Percentiles rank a stretch among this genome's conserved stretches.
phyloP scores from a whole-genome alignment of 2,113 vertebrate species.

The Pollachius pollachius region DNA sequence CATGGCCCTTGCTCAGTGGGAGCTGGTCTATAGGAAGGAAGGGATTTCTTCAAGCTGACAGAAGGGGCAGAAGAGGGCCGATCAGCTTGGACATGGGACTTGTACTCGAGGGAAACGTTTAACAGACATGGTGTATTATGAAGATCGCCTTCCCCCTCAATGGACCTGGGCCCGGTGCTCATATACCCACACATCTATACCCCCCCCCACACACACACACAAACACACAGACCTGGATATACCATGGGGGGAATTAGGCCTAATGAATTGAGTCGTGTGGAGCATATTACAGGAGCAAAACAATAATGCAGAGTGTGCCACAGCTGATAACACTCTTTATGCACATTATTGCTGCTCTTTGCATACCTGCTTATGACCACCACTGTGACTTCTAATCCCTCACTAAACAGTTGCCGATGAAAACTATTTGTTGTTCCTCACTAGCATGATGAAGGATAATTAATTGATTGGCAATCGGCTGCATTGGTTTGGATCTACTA shows the following conservation, averaged over 20 bases:
- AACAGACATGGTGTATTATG: too few species aligned
- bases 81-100: too few species aligned
- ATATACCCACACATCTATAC: neutral
- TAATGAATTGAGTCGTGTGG: conserved; percentile 72
- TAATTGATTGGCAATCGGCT: too few species aligned
- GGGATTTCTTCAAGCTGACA: too few species aligned
- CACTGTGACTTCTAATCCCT: too few species aligned
- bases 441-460: too few species aligned
- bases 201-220: conserved; percentile 21
- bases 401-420: conserved; percentile 4
- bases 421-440: neutral
- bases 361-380: neutral
- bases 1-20: too few species aligned
- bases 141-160: too few species aligned
- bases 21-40: too few species aligned
- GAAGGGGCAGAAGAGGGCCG: too few species aligned
- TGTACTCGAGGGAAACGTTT: too few species aligned
- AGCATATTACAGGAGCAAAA: conserved; percentile 70
- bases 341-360: conserved; percentile 15
- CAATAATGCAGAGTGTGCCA: conserved; percentile 60
- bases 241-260: conserved; percentile 53
- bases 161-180: neutral
- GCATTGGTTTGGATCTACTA: too few species aligned
- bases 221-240: neutral
- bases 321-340: conserved; percentile 45